phyloP scores from a whole-genome alignment of 1,140 invertebrate species.

The Metopolophium dirhodum region DNA sequence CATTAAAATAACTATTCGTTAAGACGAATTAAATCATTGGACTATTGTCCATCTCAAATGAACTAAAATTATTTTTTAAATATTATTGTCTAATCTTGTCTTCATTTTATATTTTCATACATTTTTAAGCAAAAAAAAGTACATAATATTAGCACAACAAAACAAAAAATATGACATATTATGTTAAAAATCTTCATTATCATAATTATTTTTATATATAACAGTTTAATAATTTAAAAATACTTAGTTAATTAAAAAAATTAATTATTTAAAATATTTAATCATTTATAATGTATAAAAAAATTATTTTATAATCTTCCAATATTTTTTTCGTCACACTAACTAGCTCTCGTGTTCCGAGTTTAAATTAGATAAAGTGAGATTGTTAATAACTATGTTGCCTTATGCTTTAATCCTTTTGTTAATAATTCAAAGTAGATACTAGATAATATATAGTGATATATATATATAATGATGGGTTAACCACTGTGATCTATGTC shows the following conservation, averaged over 20 bases:
- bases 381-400: background rate
- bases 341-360: background rate
- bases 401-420: background rate
- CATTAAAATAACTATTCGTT: too few species aligned
- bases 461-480: background rate
- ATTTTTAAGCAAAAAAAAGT: background rate
- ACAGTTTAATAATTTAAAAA: background rate
- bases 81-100: too few species aligned
- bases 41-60: too few species aligned
- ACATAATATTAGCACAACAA: background rate
- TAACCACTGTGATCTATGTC: background rate
- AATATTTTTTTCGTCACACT: background rate
- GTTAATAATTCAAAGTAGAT: background rate
- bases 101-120: too few species aligned
- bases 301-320: background rate
- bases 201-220: background rate
- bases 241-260: background rate
- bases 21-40: too few species aligned
- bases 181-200: background rate
- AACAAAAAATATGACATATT: background rate
- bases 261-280: background rate
- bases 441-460: too few species aligned
- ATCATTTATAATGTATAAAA: background rate
- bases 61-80: too few species aligned
- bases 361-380: background rate